Evolutionary conservation across 2,113 vertebrate genomes (phyloP).

Genomic region (Phaetusa simplex): DNA sequence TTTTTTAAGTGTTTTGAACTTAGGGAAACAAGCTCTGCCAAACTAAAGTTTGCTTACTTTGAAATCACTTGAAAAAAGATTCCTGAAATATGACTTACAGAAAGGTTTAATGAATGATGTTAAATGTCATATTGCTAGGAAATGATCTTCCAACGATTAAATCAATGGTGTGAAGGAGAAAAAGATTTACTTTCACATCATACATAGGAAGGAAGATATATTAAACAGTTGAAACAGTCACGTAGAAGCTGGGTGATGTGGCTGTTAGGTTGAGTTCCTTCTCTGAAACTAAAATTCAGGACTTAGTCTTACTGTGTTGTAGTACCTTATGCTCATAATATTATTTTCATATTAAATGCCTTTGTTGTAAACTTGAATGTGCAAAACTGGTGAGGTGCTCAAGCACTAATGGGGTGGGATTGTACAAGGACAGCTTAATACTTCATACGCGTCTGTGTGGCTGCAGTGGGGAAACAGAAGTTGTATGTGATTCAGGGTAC

Average conservation of each 20-base stretch:
- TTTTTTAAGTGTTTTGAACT: slow-evolving; percentile 33
- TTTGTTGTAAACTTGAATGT: rapidly evolving
- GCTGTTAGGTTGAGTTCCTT: neutral
- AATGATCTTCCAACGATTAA: neutral
- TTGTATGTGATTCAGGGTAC: neutral
- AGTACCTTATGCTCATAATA: neutral
- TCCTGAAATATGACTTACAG: neutral
- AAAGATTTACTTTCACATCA: neutral
- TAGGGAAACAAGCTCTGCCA: neutral
- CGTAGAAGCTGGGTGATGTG: neutral
- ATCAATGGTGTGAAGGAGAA: neutral
- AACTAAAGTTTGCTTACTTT: neutral
- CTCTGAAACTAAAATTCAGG: neutral
- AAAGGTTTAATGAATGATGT: neutral
- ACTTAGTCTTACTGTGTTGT: neutral
- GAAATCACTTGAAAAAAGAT: neutral
- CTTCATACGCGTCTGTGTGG: rapidly evolving
- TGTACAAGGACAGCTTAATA: neutral
- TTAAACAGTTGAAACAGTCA: neutral
- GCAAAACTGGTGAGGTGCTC: neutral
- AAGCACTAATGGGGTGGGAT: rapidly evolving
- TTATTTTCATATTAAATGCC: neutral
- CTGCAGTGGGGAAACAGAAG: neutral
- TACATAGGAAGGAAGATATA: neutral
- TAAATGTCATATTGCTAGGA: neutral